Evolutionary conservation across 2,797 vertebrate species (phyloP).

Genomic region (Petrocephalus schoutedeni): DNA sequence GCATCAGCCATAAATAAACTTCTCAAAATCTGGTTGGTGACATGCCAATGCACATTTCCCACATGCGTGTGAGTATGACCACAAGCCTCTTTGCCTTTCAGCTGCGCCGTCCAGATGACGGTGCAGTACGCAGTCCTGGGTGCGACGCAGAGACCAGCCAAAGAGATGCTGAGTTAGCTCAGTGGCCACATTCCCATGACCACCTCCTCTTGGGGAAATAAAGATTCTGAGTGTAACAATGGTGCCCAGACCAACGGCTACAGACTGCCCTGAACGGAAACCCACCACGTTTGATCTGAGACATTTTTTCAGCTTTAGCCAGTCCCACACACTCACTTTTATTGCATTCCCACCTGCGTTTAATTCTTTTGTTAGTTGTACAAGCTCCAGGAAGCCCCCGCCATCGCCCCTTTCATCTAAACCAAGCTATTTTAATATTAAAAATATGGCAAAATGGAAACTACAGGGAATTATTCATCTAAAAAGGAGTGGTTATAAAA

Average conservation of each 20-base stretch:
- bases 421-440: neutral
- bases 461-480: neutral
- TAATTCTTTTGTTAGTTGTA: conserved; percentile 8
- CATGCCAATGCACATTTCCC: neutral
- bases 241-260: neutral
- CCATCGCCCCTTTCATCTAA: neutral
- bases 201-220: neutral
- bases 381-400: neutral
- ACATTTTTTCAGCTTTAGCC: conserved; percentile 9
- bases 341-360: conserved; percentile 16
- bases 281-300: neutral
- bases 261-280: conserved; percentile 22
- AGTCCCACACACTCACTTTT: neutral
- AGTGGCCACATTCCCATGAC: neutral
- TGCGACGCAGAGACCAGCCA: neutral
- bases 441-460: conserved; percentile 12
- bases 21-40: neutral
- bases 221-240: neutral
- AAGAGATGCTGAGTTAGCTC: neutral
- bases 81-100: neutral
- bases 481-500: neutral
- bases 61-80: conserved; percentile 9
- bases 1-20: neutral
- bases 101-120: neutral
- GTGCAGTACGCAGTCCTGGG: neutral